Evolutionary conservation across 2,113 vertebrate genomes (phyloP).

Genomic region (Ictalurus punctatus): DNA sequence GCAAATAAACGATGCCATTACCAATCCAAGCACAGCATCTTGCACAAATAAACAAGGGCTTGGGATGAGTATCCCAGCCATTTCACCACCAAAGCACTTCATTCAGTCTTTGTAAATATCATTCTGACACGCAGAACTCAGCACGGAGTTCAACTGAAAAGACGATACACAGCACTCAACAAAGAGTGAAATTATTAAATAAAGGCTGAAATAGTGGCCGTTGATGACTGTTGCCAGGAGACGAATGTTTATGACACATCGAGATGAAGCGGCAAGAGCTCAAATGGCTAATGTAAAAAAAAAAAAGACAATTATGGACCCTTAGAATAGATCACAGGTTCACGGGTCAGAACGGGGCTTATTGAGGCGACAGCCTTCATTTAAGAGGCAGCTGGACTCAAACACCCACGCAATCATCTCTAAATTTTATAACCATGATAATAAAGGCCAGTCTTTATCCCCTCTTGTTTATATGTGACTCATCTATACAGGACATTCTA

Average conservation of each 20-base stretch:
- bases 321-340: constrained; percentile 73
- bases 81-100: not conserved
- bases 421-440: constrained; percentile 17
- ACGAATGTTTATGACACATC: constrained; percentile 51
- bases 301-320: constrained; percentile 72
- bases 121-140: constrained; percentile 8
- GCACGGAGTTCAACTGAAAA: constrained; percentile 15
- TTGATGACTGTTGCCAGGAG: constrained; percentile 70
- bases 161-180: constrained; percentile 31
- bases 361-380: constrained; percentile 56
- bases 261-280: constrained; percentile 50
- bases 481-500: not conserved
- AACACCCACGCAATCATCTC: constrained; percentile 44
- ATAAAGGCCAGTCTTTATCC: not conserved
- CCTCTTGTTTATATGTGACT: constrained; percentile 25
- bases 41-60: constrained; percentile 3
- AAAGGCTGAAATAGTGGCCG: constrained; percentile 54
- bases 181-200: constrained; percentile 39
- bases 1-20: not conserved
- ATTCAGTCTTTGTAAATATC: not conserved
- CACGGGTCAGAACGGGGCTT: constrained; percentile 60
- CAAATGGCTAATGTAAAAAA: constrained; percentile 68
- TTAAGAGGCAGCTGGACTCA: constrained; percentile 52
- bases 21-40: not conserved
- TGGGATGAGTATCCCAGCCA: not conserved